Conservation (phyloP, 2,888 invertebrate genomes). For the Aleiodes testaceus region DNA sequence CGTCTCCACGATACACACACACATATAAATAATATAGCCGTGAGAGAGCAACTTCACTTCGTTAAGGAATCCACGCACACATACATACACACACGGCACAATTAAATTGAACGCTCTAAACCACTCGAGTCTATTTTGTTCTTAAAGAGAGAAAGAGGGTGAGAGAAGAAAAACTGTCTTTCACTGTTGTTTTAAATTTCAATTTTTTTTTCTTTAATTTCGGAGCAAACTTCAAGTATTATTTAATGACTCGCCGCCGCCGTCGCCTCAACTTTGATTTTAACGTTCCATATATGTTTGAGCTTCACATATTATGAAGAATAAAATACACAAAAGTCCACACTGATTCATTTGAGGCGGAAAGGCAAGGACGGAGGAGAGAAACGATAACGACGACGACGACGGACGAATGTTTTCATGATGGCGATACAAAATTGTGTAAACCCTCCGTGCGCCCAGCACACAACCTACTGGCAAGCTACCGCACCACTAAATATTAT, state of each 20-base stretch:
- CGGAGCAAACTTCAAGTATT: background rate
- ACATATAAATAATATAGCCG: slow-evolving; percentile 14
- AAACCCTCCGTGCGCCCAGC: slow-evolving; percentile 33
- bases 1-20: slow-evolving; percentile 35
- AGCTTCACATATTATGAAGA: slow-evolving; percentile 16
- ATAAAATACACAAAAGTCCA: background rate
- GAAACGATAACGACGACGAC: slow-evolving; percentile 51
- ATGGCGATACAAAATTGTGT: slow-evolving; percentile 59
- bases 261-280: slow-evolving; percentile 14
- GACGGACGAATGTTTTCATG: slow-evolving; percentile 65
- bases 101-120: slow-evolving; percentile 27
- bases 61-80: background rate
- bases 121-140: slow-evolving; percentile 24
- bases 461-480: slow-evolving; percentile 31
- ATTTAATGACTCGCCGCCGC: slow-evolving; percentile 11
- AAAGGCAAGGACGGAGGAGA: slow-evolving; percentile 60
- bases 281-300: slow-evolving; percentile 35
- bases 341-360: slow-evolving; percentile 40
- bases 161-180: slow-evolving; percentile 10
- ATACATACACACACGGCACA: background rate
- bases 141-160: slow-evolving; percentile 3
- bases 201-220: background rate
- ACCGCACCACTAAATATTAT: slow-evolving; percentile 36
- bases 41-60: slow-evolving; percentile 28
- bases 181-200: slow-evolving; percentile 5